Evolutionary conservation across 2,888 invertebrate genomes (phyloP), one percentile per base, ranked within the genome.

Genomic region (Metacarcinus magister): DNA sequence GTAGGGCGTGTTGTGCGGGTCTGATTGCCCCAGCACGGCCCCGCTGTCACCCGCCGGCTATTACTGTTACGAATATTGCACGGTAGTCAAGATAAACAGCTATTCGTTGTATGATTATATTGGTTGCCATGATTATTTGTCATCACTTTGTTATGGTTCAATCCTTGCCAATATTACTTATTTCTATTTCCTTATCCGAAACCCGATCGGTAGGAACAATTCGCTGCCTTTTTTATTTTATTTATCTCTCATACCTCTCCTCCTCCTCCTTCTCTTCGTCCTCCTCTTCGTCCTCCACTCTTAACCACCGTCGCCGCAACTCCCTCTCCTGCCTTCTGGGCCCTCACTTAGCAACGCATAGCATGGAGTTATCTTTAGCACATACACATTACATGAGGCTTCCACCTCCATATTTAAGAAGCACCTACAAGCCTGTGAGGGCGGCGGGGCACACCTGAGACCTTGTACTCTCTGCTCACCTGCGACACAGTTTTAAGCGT

Each of bases 291-390:
- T n/a, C 67, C 67, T 67, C 67, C 5, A 16, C 67, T 48, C 23
- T 19, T 23, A 67, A 67, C 67, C 67, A n/a, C 67, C 67, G 67
- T 16, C 67, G 67, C 67, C 67, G 23, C 67, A 16, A 10, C 67
- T 67, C 67, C 67, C 5, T 16, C 0, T 16, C n/a, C 67, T 23
- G 67, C 67, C 67, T 19, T 5, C 10, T 67, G 67, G 67, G 67
- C 23, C 67, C 67, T 67, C 67, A 67, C 67, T 67, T 67, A 67
- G 67, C 67, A 67, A 67, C 67, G 19, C 67, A 67, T 67, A 67
- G 67, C 67, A 67, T 67, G 67, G 67, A 67, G 67, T 67, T 67
- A 67, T 67, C 67, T 67, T 67, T 67, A 67, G 67, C 67, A 16
- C 67, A 67, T 67, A 67, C 67, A 67, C 67, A 67, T 67, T 67